Percentiles rank a stretch among this genome's conserved stretches.
Conservation (phyloP, 2,113 vertebrate genomes). For the Paedocypris sp. region DNA sequence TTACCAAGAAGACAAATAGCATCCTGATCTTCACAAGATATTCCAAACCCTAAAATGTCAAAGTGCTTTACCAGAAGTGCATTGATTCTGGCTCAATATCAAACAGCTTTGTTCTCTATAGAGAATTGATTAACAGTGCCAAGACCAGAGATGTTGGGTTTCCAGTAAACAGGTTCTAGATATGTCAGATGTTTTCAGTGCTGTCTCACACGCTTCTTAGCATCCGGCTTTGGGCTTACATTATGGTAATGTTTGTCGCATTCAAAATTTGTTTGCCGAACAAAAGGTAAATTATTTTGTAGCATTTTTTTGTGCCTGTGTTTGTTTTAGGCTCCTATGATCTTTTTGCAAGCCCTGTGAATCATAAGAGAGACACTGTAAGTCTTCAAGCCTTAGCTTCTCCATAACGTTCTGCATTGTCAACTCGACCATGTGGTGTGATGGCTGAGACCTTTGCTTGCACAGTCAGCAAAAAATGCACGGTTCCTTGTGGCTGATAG, state of each 20-base stretch:
- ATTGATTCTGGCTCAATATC: slow-evolving; percentile 7
- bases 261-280: background rate
- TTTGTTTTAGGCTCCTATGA: slow-evolving; percentile 42
- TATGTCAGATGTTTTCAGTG: background rate
- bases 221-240: background rate
- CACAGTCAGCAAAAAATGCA: slow-evolving; percentile 35
- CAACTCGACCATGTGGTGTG: slow-evolving; percentile 34
- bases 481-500: slow-evolving; percentile 33
- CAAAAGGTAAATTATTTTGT: slow-evolving; percentile 4
- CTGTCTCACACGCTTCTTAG: background rate
- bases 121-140: slow-evolving; percentile 6
- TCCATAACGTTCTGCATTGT: slow-evolving; percentile 41
- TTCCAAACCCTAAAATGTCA: background rate
- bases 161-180: background rate
- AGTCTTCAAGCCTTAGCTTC: slow-evolving; percentile 33
- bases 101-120: slow-evolving; percentile 8
- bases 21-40: background rate
- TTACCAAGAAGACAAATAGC: background rate
- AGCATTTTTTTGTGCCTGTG: slow-evolving; percentile 34
- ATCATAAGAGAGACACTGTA: slow-evolving; percentile 39
- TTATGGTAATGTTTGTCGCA: background rate
- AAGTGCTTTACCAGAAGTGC: background rate
- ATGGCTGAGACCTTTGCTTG: slow-evolving; percentile 35
- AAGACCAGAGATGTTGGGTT: background rate
- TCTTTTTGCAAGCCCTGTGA: slow-evolving; percentile 31